phyloP scores from a whole-genome alignment of 53 echinoderm and acorn worm species.

The Zoroaster sp. region DNA sequence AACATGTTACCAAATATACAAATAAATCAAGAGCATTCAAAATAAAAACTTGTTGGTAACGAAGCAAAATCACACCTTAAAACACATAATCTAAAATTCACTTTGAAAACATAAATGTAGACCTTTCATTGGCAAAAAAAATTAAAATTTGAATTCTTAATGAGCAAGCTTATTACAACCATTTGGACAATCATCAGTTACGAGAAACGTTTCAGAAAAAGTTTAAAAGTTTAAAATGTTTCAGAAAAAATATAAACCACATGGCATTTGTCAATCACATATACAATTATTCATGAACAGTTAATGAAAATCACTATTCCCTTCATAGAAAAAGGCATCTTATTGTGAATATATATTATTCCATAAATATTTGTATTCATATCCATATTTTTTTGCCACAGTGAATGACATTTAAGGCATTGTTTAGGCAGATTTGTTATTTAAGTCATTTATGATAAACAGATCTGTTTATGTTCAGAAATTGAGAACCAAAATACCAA shows the following conservation, averaged over 20 bases:
- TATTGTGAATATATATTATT: background rate
- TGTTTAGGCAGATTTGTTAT: no score
- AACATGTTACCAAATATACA: slow-evolving; percentile 17
- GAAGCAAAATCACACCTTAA: background rate
- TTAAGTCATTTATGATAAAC: no score
- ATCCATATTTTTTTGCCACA: no score
- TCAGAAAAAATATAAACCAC: background rate
- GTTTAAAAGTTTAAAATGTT: no score
- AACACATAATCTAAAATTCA: background rate
- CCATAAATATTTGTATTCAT: background rate
- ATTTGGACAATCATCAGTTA: no score
- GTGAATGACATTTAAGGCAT: no score
- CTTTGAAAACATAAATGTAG: background rate
- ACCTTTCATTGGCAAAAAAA: no score
- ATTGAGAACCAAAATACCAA: no score
- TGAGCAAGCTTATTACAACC: no score
- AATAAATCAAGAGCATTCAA: background rate
- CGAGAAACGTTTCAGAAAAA: no score
- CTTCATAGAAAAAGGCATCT: background rate
- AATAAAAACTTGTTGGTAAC: background rate
- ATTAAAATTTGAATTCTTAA: no score
- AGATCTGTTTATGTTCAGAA: no score
- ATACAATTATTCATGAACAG: background rate
- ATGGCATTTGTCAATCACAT: background rate
- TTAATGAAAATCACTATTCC: background rate